Conservation (phyloP, 1,140 invertebrate species). For the Tetragnatha versicolor region DNA sequence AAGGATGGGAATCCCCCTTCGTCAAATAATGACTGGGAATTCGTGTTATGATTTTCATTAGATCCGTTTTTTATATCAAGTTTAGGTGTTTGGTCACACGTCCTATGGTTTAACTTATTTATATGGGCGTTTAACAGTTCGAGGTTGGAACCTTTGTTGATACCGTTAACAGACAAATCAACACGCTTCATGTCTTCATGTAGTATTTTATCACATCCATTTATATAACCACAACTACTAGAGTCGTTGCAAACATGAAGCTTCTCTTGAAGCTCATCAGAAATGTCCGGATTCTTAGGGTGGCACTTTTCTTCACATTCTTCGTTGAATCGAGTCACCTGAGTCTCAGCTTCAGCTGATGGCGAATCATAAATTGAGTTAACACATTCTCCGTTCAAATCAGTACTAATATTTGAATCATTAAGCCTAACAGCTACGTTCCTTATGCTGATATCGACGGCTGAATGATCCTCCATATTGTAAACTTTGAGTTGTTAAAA, state of each 20-base stretch:
- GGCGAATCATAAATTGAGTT: constrained; percentile 12
- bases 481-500: neutral
- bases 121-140: constrained; percentile 26
- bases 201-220: constrained; percentile 42
- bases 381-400: constrained; percentile 45
- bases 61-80: neutral
- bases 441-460: constrained; percentile 42
- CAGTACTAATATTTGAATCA: constrained; percentile 16
- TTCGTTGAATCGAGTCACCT: constrained; percentile 32
- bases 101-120: constrained; percentile 29
- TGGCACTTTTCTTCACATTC: constrained; percentile 16
- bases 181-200: constrained; percentile 37
- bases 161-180: constrained; percentile 35
- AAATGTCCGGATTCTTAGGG: neutral
- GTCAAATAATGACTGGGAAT: neutral
- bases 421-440: constrained; percentile 53
- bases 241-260: constrained; percentile 23
- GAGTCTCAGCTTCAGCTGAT: constrained; percentile 20
- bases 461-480: constrained; percentile 40
- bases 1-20: too few relatives aligned
- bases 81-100: neutral
- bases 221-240: constrained; percentile 28
- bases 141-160: constrained; percentile 23
- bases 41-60: neutral
- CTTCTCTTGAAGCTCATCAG: constrained; percentile 37